Base-by-base conservation (phyloP, 2,888 invertebrate species). In the Brachylomia viminalis region DNA sequence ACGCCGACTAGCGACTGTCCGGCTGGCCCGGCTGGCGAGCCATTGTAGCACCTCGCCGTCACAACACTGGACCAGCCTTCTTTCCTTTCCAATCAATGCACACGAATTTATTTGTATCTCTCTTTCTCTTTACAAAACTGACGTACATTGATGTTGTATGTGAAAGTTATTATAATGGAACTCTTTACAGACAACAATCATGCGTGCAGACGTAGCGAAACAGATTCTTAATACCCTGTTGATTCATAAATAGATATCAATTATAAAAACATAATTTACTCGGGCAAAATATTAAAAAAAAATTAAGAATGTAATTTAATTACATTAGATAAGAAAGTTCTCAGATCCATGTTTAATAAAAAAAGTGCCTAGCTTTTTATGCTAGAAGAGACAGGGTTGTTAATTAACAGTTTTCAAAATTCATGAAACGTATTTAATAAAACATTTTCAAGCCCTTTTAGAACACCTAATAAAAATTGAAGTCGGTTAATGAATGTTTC, bases 1-100 rank as follows among this genome's bases (percentile, higher is more conserved):
- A 17, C 23, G 64, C 38, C 49, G 56, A 38, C 38, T 38, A n/a
- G n/a, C n/a, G n/a, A 52, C 76, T 33, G n/a, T n/a, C n/a, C n/a
- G n/a, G n/a, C n/a, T n/a, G n/a, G 79, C 20, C 77, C 80, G 77
- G 77, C 77, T 69, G 67, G 75, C 82, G 64, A 68, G 69, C 89
- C 85, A 91, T 92, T 93, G 92, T 93, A 86, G 89, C 92, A 87
- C 91, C 89, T 89, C 85, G 86, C 90, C 90, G 91, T 93, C 93
- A 94, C 92, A 94, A 95, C 94, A 95, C 87, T 69, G 77, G 66
- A 74, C 80, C 79, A 88, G 88, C 87, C 82, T 88, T 82, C 86
- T 86, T 90, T 85, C 65, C 86, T 86, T 90, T 86, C 65, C 74
- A 83, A 75, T 78, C 65, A 84, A 82, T 86, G 79, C 77, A 65